Evolutionary conservation across 1,140 invertebrate genomes (phyloP).

Genomic region (Campodea augens): DNA sequence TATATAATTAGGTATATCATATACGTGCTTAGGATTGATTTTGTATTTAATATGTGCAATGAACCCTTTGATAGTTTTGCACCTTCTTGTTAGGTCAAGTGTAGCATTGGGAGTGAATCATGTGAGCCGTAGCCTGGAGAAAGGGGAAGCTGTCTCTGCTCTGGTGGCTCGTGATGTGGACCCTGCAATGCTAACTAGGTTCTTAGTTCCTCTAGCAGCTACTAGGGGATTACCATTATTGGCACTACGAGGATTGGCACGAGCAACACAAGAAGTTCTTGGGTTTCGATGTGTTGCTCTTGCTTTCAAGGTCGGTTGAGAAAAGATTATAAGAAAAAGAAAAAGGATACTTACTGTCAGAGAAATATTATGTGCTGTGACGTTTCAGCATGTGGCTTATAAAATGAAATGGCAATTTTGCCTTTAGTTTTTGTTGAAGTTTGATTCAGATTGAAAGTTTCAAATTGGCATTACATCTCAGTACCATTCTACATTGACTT

Average conservation of each 20-base stretch:
- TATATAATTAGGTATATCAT: too few relatives aligned
- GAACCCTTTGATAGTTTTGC: not conserved
- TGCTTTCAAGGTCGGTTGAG: conserved; percentile 13
- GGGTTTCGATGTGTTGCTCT: conserved; percentile 13
- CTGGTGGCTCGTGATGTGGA: conserved; percentile 14
- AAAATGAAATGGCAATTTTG: too few relatives aligned
- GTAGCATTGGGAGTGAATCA: conserved; percentile 13
- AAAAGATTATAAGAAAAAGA: too few relatives aligned
- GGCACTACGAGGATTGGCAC: conserved; percentile 10
- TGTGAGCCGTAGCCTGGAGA: conserved; percentile 9
- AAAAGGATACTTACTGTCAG: too few relatives aligned
- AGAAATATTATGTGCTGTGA: too few relatives aligned
- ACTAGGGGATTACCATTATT: conserved; percentile 11
- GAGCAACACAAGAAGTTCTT: conserved; percentile 1
- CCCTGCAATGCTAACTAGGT: conserved; percentile 14
- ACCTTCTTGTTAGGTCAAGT: conserved; percentile 7
- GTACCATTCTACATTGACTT: too few relatives aligned
- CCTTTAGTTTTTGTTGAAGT: too few relatives aligned
- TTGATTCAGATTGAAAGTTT: too few relatives aligned
- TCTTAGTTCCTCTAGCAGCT: conserved; percentile 12
- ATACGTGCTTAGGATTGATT: too few relatives aligned
- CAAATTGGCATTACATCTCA: too few relatives aligned
- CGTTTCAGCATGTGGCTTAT: too few relatives aligned
- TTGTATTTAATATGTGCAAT: not conserved
- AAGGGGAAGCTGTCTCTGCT: conserved; percentile 9